Percentiles rank a stretch among this genome's conserved stretches.
Evolutionary conservation across 2,113 vertebrate genomes (phyloP).

Genomic region (Harpagus bidentatus): DNA sequence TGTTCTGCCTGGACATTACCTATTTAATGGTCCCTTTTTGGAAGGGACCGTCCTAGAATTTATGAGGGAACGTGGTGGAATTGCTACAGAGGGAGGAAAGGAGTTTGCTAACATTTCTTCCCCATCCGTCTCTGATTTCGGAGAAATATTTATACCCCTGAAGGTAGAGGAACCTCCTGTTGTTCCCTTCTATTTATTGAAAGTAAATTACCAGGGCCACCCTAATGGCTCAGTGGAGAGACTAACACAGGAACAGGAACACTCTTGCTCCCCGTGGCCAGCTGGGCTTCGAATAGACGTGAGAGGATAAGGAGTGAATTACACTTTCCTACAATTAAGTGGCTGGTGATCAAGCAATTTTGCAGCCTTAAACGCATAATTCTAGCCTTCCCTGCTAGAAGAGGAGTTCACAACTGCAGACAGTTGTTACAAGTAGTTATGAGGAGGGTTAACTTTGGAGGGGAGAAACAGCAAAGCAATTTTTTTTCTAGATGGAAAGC

Average conservation of each 20-base stretch:
- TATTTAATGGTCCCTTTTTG: conserved; percentile 2
- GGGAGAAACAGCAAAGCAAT: neutral
- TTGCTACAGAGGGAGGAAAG: neutral
- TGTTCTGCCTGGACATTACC: neutral
- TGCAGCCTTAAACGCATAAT: neutral
- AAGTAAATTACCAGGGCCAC: conserved; percentile 32
- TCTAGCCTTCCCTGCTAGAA: neutral
- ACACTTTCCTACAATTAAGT: neutral
- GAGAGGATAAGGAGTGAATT: conserved; percentile 10
- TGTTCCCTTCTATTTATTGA: conserved; percentile 3
- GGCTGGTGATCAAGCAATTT: neutral
- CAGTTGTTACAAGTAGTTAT: neutral
- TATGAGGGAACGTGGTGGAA: neutral
- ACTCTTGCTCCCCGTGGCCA: neutral
- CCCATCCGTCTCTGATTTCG: neutral
- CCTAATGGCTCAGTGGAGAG: neutral
- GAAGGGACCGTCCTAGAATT: neutral
- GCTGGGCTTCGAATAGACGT: neutral
- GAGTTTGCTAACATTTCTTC: conserved; percentile 17
- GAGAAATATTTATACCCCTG: conserved; percentile 6
- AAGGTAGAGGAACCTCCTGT: conserved; percentile 39
- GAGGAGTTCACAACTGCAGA: neutral
- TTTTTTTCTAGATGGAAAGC: neutral
- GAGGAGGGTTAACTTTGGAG: neutral
- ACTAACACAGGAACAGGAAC: conserved; percentile 3